Base-by-base conservation (phyloP, 1,140 invertebrate species). In the Macrotrachela quadricornifera region DNA sequence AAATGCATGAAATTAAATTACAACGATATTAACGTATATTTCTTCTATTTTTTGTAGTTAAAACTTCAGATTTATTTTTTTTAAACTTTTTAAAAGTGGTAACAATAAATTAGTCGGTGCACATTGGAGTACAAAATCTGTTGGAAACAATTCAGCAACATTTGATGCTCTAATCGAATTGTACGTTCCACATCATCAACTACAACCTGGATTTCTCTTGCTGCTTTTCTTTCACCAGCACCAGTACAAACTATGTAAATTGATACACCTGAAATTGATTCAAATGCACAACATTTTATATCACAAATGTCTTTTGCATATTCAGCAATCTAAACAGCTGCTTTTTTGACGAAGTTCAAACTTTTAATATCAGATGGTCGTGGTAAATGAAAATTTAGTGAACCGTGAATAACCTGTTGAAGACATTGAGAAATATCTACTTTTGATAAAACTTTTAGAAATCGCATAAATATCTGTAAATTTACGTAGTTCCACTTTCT, bases 381-480 rank as follows among this genome's bases (percentile, higher is more conserved):
- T 14, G 42, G 18, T 18, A n/a, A 45, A 16, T 97, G 59, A 77
- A 75, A 62, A 95, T 69, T 0, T 83, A 48, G 42, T 15, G 50
- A 16, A 10, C 37, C 83, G 63, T 87, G 86, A 6, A 91, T 65
- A 60, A 95, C 94, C 36, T 92, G 62, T 63, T 92, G 92, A 63
- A 94, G 95, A 63, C 86, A 90, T 59, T 91, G 71, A 3, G 92
- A 94, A 60, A 99, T 99, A 73, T 99, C 94, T 65, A 96, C 95
- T 70, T 97, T 97, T 59, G 90, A 92, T 46, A n/a, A 97, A 86
- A 40, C 39, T 14, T 73, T 91, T 92, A 62, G 87, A 94, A 37
- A 95, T 85, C 10, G 90, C 88, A 73, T 90, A 96, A 49, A 96
- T 95, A 77, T 96, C 90, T 91, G 78, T 99, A 66, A 99, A 97